These are phyloP conservation scores for Pyrgus malvae DNA, from an alignment of 2,888 invertebrate genomes.

Conservation along the genomic window DNA sequence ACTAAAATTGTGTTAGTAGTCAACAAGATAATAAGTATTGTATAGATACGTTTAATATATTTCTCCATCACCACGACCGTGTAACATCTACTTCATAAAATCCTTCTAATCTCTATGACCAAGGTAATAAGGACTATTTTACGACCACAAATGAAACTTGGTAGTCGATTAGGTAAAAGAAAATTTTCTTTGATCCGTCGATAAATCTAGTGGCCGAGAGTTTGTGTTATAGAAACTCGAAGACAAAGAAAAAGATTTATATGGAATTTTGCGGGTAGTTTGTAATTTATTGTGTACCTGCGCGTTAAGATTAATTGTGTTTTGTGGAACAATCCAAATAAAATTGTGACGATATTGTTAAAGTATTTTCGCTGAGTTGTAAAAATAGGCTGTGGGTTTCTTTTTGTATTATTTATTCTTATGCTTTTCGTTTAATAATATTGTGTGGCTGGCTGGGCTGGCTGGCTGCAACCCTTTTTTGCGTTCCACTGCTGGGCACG, in stretches of 20 bases:
- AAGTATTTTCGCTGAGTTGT: not conserved
- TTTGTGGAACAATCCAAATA: not conserved
- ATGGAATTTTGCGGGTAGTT: not conserved
- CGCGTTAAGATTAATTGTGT: not conserved
- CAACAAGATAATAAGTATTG: not conserved
- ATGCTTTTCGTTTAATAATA: too few species aligned
- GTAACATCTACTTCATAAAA: not conserved
- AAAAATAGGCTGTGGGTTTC: too few species aligned
- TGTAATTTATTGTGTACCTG: constrained; percentile 8
- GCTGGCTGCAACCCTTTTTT: too few species aligned
- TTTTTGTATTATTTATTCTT: too few species aligned
- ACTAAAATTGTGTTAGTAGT: not conserved
- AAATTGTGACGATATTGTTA: not conserved
- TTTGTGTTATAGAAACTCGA: not conserved
- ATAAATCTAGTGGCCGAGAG: constrained; percentile 33
- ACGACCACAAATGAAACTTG: not conserved
- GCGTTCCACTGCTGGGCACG: too few species aligned
- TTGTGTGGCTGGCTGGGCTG: too few species aligned
- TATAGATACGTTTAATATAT: constrained; percentile 10
- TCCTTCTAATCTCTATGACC: not conserved
- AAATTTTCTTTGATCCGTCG: constrained; percentile 39
- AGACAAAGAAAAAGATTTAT: constrained; percentile 9
- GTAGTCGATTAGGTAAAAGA: constrained; percentile 1
- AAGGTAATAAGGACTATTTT: not conserved
- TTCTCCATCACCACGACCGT: not conserved